These are phyloP conservation scores for Acropternis orthonyx DNA, from an alignment of 2,797 vertebrate species.

Conservation along the genomic window DNA sequence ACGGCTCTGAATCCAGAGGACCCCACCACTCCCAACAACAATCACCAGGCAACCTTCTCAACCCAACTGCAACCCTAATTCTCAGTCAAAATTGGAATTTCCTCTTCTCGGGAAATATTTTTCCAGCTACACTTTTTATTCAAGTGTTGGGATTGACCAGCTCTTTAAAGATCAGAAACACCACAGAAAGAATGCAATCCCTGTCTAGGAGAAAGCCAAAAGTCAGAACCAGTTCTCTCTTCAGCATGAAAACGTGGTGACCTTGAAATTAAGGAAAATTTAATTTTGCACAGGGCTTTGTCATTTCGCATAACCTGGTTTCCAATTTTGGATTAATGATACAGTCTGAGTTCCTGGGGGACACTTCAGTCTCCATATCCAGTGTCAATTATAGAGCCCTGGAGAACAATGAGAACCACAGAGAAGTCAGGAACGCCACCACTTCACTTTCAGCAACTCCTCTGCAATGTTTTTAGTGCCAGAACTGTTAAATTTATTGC, in stretches of 20 bases:
- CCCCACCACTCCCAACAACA: neutral
- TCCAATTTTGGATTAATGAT: constrained; percentile 39
- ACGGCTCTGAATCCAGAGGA: neutral
- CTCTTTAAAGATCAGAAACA: neutral
- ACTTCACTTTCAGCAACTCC: neutral
- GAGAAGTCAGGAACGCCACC: neutral
- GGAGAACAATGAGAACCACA: neutral
- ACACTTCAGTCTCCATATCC: neutral
- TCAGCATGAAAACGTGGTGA: neutral
- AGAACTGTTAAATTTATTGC: neutral
- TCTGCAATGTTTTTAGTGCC: neutral
- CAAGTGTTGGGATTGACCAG: neutral
- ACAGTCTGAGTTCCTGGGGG: neutral
- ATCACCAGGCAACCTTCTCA: neutral
- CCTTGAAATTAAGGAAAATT: constrained; percentile 3
- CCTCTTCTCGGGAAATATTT: neutral
- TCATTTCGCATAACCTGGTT: constrained; percentile 45
- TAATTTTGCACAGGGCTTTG: constrained; percentile 5
- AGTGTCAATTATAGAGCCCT: neutral
- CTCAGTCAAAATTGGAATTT: neutral
- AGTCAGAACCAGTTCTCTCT: neutral
- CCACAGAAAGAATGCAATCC: neutral
- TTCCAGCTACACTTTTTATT: neutral
- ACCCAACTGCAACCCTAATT: neutral
- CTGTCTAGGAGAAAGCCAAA: neutral